Conservation (phyloP, 2,888 invertebrate species). For the Synanthedon myopaeformis region DNA sequence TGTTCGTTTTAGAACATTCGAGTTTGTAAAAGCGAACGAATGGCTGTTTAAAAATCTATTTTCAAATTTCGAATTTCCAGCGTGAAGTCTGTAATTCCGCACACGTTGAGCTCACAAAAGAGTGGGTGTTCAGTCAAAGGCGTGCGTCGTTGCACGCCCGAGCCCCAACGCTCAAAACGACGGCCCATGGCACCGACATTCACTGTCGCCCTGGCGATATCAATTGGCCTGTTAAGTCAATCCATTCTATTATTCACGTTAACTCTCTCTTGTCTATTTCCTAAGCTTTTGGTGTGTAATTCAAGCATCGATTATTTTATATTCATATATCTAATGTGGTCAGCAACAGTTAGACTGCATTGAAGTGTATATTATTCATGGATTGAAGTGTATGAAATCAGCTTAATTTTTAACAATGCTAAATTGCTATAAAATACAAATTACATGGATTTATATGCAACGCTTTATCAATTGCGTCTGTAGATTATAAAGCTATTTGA, state of each 20-base stretch:
- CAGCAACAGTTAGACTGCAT: too few relatives aligned
- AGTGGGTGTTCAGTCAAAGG: slow-evolving; percentile 20
- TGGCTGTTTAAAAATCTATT: slow-evolving; percentile 2
- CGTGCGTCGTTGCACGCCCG: slow-evolving; percentile 19
- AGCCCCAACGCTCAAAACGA: slow-evolving; percentile 1
- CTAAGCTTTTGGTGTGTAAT: too few relatives aligned
- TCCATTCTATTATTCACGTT: not conserved
- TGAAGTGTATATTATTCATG: too few relatives aligned
- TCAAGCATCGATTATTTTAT: not conserved
- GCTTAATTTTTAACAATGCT: too few relatives aligned
- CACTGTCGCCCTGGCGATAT: not conserved
- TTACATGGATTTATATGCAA: too few relatives aligned
- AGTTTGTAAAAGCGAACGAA: not conserved
- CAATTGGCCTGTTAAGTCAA: not conserved
- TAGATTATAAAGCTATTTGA: too few relatives aligned
- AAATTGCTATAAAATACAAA: too few relatives aligned
- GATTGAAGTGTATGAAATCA: too few relatives aligned
- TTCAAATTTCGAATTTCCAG: slow-evolving; percentile 9
- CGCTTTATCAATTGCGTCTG: too few relatives aligned
- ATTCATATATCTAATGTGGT: too few relatives aligned
- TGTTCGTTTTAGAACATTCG: not conserved
- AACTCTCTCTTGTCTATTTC: not conserved
- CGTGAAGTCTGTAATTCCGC: slow-evolving; percentile 16
- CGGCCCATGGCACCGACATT: not conserved
- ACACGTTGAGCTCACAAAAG: slow-evolving; percentile 29